Conservation (phyloP, 2,888 invertebrate species). For the Nephrotoma appendiculata region DNA sequence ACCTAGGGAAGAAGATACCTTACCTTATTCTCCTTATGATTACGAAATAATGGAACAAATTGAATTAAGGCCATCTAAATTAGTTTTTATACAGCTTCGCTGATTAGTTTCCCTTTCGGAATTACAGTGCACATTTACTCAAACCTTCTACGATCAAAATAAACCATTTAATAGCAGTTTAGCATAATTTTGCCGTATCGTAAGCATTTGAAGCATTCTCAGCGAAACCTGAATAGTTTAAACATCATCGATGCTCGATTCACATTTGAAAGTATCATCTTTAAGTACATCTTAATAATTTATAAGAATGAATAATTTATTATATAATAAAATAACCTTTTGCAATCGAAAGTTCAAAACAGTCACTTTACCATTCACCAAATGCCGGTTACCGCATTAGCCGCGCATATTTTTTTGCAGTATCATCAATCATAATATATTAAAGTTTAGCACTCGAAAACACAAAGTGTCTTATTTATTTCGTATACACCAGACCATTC, state of each 20-base stretch:
- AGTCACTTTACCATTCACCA: neutral
- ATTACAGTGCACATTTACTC: no score
- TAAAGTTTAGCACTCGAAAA: neutral
- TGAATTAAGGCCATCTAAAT: no score
- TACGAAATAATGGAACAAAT: no score
- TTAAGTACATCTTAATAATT: neutral
- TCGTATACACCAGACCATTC: neutral
- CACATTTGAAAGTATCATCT: neutral
- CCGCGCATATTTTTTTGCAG: neutral
- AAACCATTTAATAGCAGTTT: no score
- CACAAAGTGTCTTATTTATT: neutral
- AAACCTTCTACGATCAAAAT: no score
- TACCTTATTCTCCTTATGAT: no score
- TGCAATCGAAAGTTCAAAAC: neutral
- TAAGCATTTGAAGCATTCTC: no score
- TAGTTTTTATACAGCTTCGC: no score
- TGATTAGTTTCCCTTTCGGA: no score
- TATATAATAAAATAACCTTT: neutral
- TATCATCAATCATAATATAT: neutral
- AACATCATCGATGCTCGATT: neutral
- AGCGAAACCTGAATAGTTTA: no score
- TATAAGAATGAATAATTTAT: neutral
- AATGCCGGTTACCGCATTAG: neutral
- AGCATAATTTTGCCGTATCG: no score
- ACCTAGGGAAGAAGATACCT: no score